phyloP scores from a whole-genome alignment of 2,113 vertebrate genomes.

The Lamprologus ornatipinnis region DNA sequence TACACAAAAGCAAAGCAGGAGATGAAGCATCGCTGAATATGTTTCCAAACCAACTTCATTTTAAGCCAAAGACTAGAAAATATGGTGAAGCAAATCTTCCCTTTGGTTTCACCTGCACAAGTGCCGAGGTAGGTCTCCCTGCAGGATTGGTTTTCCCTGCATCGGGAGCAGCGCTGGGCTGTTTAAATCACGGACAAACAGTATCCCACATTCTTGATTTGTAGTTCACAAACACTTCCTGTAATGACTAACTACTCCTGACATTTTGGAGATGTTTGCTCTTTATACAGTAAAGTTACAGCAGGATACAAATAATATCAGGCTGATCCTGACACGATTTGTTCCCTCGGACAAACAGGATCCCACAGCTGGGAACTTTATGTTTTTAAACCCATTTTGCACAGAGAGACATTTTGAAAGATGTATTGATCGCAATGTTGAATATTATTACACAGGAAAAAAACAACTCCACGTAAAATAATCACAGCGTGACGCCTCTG shows the following conservation, averaged over 20 bases:
- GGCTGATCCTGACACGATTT: rapidly evolving
- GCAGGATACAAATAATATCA: rapidly evolving
- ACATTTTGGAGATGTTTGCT: rapidly evolving
- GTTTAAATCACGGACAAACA: rapidly evolving
- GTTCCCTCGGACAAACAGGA: rapidly evolving
- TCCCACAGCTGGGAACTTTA: rapidly evolving
- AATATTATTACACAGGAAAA: no score
- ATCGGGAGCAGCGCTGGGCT: rapidly evolving
- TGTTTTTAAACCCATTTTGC: rapidly evolving
- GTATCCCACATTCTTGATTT: rapidly evolving
- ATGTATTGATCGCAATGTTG: rapidly evolving
- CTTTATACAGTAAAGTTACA: background rate
- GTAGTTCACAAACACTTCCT: rapidly evolving
- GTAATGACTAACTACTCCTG: background rate
- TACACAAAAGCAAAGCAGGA: rapidly evolving
- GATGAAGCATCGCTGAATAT: rapidly evolving
- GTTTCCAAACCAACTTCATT: background rate
- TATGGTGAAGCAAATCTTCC: rapidly evolving
- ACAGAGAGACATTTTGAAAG: background rate
- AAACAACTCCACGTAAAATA: rapidly evolving
- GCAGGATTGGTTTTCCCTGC: rapidly evolving
- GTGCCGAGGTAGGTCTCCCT: background rate
- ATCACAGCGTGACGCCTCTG: rapidly evolving
- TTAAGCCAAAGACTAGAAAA: rapidly evolving
- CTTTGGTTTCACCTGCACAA: background rate